Evolutionary conservation across 2,797 vertebrate genomes (phyloP), one percentile per base, ranked within the genome.

Genomic region (Pogonophryne albipinna): DNA sequence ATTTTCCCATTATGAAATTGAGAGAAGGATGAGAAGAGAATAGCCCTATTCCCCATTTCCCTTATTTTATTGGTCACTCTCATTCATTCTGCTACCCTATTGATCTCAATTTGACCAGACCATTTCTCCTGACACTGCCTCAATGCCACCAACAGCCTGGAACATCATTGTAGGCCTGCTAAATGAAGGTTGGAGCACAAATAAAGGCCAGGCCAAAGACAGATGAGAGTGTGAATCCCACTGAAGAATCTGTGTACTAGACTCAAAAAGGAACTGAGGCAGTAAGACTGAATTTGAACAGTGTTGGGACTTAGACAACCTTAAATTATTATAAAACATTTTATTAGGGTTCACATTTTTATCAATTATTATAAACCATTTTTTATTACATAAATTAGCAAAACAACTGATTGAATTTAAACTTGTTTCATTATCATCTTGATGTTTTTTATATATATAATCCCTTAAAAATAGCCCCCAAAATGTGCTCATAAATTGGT

Each of bases 1-100:
- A 55, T 87, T 89, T 89, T 87, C 77, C 84, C 76, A 91, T 92
- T 91, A 89, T 74, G 70, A 85, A 84, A 80, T 64, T 34, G 53
- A 47, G 49, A 68, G 58, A 61, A 68, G 69, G 72, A 77, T 78
- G 57, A 84, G 52, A 34, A 73, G 67, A 87, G 81, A 84, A 82
- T 66, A 55, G 78, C 56, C 82, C 34, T 76, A 72, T 86, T 85
- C 78, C 57, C 63, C 20, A 58, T 74, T 80, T 74, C 58, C 84
- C 59, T 69, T 79, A 46, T 86, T 82, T 86, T 83, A 87, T 79
- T 82, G 72, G 82, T 85, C 75, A 77, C 70, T 79, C 73, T 80
- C 68, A 70, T 82, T 83, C 78, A 80, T 87, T 71, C 74, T 17
- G 12, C 27, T 55, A 56, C 71, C 73, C 67, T 84, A 87, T 85